A percentile compares a stretch with the other conserved stretches of the same genome.
Evolutionary conservation across 2,888 invertebrate species (phyloP).

Genomic region (Chymomyza caudatula): DNA sequence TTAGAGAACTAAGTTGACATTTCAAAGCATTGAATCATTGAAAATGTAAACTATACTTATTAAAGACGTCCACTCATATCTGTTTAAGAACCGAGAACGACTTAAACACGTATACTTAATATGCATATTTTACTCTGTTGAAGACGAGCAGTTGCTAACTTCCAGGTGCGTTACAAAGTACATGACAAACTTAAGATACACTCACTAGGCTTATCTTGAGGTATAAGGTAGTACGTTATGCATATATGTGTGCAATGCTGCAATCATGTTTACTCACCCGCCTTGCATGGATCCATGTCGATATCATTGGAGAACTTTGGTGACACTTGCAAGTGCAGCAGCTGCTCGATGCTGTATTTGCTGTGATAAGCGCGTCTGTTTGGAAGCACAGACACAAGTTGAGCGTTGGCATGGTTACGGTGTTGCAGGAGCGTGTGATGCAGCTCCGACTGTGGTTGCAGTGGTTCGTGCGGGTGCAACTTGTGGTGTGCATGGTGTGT

Average conservation of each 20-base stretch:
- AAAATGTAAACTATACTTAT: too few relatives aligned
- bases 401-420: constrained; percentile 13
- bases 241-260: background rate
- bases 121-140: too few relatives aligned
- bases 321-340: constrained; percentile 82
- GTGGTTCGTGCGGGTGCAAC: constrained; percentile 31
- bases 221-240: background rate
- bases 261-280: constrained; percentile 81
- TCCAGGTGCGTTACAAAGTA: too few relatives aligned
- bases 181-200: too few relatives aligned
- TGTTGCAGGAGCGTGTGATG: constrained; percentile 17
- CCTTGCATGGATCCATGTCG: constrained; percentile 92
- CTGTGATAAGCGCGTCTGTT: constrained; percentile 68
- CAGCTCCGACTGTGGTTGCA: constrained; percentile 27
- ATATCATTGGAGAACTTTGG: constrained; percentile 84
- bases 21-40: too few relatives aligned
- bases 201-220: too few relatives aligned
- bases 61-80: too few relatives aligned
- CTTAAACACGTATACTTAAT: too few relatives aligned
- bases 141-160: too few relatives aligned
- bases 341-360: constrained; percentile 83
- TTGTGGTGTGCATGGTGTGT: constrained; percentile 38
- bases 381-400: background rate
- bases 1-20: too few relatives aligned
- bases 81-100: too few relatives aligned